These are phyloP conservation scores for Artemisiospiza belli DNA, from an alignment of 2,113 vertebrate species.

Conservation along the genomic window DNA sequence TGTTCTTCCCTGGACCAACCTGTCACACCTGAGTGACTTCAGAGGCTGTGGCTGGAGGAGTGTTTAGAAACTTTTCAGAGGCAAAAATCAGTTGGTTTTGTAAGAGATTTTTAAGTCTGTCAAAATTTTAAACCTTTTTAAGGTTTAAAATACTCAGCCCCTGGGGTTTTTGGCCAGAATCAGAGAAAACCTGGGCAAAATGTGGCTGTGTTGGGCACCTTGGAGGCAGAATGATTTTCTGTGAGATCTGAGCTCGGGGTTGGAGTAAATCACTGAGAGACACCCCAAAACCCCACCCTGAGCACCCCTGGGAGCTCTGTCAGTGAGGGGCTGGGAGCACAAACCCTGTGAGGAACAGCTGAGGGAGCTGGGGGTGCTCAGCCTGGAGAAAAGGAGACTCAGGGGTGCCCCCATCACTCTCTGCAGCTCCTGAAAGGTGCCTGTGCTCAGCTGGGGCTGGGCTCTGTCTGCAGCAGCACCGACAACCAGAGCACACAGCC, in stretches of 20 bases:
- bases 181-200: neutral
- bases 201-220: rapidly evolving
- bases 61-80: neutral
- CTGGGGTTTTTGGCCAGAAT: neutral
- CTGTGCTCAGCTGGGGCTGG: too few species aligned
- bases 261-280: neutral
- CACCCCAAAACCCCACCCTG: neutral
- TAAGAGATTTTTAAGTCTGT: neutral
- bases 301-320: too few species aligned
- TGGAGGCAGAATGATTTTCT: neutral
- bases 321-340: too few species aligned
- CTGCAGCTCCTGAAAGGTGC: too few species aligned
- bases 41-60: neutral
- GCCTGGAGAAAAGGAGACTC: too few species aligned
- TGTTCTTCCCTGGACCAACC: neutral
- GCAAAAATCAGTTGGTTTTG: neutral
- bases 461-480: too few species aligned
- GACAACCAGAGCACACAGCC: too few species aligned
- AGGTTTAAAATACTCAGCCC: neutral
- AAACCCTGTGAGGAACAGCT: too few species aligned
- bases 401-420: too few species aligned
- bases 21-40: neutral
- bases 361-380: too few species aligned
- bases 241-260: rapidly evolving
- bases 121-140: too few species aligned